Evolutionary conservation across 2,888 invertebrate species (phyloP).

Genomic region (Allacma fusca): DNA sequence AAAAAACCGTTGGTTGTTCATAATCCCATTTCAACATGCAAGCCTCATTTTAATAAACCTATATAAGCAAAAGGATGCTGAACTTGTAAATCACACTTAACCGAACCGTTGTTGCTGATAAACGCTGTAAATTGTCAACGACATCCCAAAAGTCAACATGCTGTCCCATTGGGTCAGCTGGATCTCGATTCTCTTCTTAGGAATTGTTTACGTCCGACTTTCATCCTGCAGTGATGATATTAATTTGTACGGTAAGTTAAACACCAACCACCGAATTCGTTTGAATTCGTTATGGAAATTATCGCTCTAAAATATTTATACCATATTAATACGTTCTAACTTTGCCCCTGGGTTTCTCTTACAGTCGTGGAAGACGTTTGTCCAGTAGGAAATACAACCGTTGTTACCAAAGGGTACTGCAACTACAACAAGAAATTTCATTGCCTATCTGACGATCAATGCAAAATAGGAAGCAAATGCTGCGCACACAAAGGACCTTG

Average conservation of each 20-base stretch:
- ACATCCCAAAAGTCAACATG: neutral
- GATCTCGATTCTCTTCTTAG: neutral
- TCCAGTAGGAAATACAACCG: neutral
- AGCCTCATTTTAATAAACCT: too few species aligned
- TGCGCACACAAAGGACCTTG: neutral
- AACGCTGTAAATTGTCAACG: neutral
- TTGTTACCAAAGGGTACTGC: neutral
- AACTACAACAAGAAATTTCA: constrained; percentile 11
- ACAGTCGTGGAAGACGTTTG: constrained; percentile 2
- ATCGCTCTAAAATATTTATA: too few species aligned
- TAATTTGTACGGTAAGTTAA: neutral
- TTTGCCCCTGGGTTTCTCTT: neutral
- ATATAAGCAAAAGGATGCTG: too few species aligned
- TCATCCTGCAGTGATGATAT: neutral
- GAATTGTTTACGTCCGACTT: neutral
- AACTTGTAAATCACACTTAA: too few species aligned
- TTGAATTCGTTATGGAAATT: too few species aligned
- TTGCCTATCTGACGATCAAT: constrained; percentile 16
- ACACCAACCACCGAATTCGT: neutral
- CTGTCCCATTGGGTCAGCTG: neutral
- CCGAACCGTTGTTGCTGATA: too few species aligned
- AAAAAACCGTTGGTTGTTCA: too few species aligned
- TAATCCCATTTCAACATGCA: too few species aligned
- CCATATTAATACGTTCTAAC: too few species aligned
- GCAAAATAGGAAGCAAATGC: constrained; percentile 28